These are phyloP conservation scores for Calyptommatus sinebrachiatus DNA, from an alignment of 2,113 vertebrate genomes.

Conservation along the genomic window DNA sequence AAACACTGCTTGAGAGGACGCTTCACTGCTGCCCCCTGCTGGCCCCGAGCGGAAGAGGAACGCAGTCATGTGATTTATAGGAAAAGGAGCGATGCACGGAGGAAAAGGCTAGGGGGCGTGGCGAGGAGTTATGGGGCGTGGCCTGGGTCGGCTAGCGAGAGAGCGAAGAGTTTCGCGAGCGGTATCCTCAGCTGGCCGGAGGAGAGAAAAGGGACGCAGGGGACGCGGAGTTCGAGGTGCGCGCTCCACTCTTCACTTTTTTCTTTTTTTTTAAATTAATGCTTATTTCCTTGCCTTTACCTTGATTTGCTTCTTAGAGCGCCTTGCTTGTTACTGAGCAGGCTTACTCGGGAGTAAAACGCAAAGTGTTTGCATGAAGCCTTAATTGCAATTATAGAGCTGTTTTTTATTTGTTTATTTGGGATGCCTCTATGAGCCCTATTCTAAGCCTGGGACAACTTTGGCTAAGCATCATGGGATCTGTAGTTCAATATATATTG, in stretches of 20 bases:
- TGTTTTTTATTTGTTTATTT: too few relatives aligned
- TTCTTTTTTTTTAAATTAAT: too few relatives aligned
- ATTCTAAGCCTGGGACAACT: too few relatives aligned
- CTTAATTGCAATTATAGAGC: too few relatives aligned
- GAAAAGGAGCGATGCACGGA: constrained; percentile 57
- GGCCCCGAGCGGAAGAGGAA: accelerated
- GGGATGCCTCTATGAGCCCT: too few relatives aligned
- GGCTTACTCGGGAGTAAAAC: not conserved
- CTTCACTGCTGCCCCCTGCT: constrained; percentile 2
- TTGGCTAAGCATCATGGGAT: too few relatives aligned
- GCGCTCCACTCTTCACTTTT: not conserved
- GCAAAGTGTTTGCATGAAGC: not conserved
- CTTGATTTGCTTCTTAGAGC: not conserved
- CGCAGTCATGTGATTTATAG: constrained; percentile 78
- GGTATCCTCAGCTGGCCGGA: not conserved
- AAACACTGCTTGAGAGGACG: too few relatives aligned
- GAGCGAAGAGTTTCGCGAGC: not conserved
- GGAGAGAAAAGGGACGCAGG: not conserved
- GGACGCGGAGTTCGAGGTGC: not conserved
- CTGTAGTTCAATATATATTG: too few relatives aligned
- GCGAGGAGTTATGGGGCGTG: not conserved
- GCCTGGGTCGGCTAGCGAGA: not conserved
- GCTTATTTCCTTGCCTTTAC: not conserved
- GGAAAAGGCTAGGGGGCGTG: constrained; percentile 39
- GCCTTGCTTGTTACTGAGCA: not conserved